Percentiles rank a stretch among this genome's conserved stretches.
These are phyloP conservation scores for Redunca redunca DNA, from an alignment of 2,113 vertebrate genomes.

Conservation along the genomic window DNA sequence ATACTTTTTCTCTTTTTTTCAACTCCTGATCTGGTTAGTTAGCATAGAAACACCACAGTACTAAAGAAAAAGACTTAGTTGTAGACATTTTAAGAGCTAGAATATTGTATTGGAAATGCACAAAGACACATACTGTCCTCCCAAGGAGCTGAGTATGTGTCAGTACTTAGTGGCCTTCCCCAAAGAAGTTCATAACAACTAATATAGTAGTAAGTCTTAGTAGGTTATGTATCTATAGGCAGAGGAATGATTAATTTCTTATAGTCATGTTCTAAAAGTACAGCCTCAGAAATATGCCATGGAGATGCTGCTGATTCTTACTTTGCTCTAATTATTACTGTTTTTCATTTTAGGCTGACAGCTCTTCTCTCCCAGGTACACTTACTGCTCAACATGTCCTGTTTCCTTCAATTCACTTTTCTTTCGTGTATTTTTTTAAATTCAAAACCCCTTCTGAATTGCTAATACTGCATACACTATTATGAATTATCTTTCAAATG, in stretches of 20 bases:
- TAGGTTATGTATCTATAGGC: not conserved
- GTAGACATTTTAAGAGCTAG: not conserved
- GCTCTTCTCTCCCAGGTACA: not conserved
- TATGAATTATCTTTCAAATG: not conserved
- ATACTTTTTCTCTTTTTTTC: not conserved
- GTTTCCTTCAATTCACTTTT: not conserved
- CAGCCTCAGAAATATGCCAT: not conserved
- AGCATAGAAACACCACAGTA: not conserved
- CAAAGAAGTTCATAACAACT: not conserved
- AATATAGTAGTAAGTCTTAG: not conserved
- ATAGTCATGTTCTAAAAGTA: not conserved
- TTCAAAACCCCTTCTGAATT: not conserved
- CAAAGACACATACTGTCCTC: not conserved
- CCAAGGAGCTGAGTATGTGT: not conserved
- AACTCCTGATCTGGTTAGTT: not conserved
- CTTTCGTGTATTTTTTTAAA: not conserved
- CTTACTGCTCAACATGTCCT: not conserved
- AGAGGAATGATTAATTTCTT: not conserved
- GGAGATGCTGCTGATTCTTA: not conserved
- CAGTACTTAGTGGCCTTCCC: not conserved
- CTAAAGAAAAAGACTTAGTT: not conserved
- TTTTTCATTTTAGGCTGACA: slow-evolving; percentile 2
- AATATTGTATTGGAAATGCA: not conserved
- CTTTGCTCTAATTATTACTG: slow-evolving; percentile 22
- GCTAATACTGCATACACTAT: not conserved